phyloP scores from a whole-genome alignment of 2,797 vertebrate species.

The Avahi laniger region DNA sequence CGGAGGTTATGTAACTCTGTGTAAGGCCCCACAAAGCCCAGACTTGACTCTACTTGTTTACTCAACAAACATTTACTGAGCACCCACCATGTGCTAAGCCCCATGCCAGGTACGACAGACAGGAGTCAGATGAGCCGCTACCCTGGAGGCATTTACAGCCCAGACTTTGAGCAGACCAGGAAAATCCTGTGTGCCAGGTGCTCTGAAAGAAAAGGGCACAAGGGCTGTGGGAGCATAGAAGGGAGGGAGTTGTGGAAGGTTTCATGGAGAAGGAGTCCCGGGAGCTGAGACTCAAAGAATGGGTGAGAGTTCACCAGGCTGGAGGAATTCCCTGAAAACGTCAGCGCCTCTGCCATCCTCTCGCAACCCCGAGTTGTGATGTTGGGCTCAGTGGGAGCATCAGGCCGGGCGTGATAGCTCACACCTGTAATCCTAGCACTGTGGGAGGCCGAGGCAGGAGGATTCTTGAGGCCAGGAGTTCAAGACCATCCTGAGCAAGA shows the following conservation, averaged over 20 bases:
- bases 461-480: too few species aligned
- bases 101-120: neutral
- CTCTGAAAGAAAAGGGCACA: neutral
- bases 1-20: neutral
- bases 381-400: neutral
- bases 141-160: neutral
- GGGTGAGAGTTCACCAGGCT: neutral
- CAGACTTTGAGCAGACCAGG: neutral
- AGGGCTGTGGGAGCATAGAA: neutral
- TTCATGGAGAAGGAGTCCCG: neutral
- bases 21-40: neutral
- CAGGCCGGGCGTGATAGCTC: rapidly evolving
- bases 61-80: neutral
- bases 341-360: neutral
- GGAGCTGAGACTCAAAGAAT: neutral
- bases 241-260: neutral
- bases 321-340: neutral
- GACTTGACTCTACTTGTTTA: neutral
- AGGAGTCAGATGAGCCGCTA: neutral
- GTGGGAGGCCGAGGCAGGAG: too few species aligned
- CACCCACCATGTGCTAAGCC: neutral
- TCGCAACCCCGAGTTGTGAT: neutral
- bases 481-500: too few species aligned
- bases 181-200: neutral
- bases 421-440: too few species aligned